Percentiles rank a stretch among this genome's conserved stretches.
These are phyloP conservation scores for Nomada goodeniana DNA, from an alignment of 2,888 invertebrate genomes.

Conservation along the genomic window DNA sequence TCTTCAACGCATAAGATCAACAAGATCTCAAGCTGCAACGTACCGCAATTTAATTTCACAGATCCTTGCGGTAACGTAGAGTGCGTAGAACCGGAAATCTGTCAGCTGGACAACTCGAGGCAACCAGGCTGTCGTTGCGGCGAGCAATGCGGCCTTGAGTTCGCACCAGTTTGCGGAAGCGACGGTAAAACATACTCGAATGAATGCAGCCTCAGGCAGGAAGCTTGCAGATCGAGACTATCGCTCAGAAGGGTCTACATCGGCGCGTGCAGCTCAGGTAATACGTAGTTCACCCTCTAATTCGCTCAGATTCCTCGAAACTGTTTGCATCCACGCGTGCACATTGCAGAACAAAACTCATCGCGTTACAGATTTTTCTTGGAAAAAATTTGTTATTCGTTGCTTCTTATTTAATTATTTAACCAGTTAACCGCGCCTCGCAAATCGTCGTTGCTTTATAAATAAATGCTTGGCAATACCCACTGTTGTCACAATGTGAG, in stretches of 20 bases:
- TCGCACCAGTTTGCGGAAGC: constrained; percentile 91
- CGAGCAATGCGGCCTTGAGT: constrained; percentile 90
- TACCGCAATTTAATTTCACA: constrained; percentile 82
- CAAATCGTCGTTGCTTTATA: background rate
- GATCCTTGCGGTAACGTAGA: constrained; percentile 93
- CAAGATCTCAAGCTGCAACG: constrained; percentile 24
- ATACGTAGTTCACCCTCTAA: constrained; percentile 28
- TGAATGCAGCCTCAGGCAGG: constrained; percentile 91
- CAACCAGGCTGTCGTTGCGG: constrained; percentile 93
- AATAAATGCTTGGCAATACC: background rate
- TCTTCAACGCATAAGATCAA: constrained; percentile 1
- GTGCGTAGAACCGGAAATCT: constrained; percentile 92
- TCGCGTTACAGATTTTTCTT: too few relatives aligned
- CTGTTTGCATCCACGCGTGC: background rate
- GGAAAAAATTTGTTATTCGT: too few relatives aligned
- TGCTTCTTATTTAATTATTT: too few relatives aligned
- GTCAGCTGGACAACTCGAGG: constrained; percentile 92
- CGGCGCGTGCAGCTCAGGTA: constrained; percentile 93
- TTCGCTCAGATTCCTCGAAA: background rate
- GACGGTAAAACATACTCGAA: constrained; percentile 93
- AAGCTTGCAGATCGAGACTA: constrained; percentile 91
- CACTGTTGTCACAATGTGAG: background rate
- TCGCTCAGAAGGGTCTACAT: constrained; percentile 91
- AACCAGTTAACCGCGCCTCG: too few relatives aligned
- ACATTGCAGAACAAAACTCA: background rate